Conservation (phyloP, 2,888 invertebrate species). For the Epistrophe grossulariae region DNA sequence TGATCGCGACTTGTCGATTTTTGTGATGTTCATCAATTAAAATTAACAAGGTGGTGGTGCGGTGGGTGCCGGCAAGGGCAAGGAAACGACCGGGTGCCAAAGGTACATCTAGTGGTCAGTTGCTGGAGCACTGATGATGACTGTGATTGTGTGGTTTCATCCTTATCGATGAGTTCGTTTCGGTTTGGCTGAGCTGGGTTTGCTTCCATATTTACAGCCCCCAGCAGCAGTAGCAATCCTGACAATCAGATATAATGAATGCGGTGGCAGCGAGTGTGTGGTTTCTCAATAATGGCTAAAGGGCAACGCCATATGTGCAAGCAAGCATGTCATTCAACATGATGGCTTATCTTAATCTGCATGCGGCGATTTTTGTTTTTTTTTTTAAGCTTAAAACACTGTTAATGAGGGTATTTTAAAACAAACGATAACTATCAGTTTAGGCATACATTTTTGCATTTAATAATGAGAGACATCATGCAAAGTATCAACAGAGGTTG, state of each 20-base stretch:
- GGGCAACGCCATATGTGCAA: constrained; percentile 42
- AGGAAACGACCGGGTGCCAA: constrained; percentile 49
- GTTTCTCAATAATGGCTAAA: constrained; percentile 15
- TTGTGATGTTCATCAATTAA: constrained; percentile 72
- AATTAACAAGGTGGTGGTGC: constrained; percentile 58
- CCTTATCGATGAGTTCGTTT: constrained; percentile 58
- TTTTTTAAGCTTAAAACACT: constrained; percentile 32
- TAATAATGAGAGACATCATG: constrained; percentile 72
- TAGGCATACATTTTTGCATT: constrained; percentile 62
- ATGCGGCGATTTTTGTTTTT: neutral
- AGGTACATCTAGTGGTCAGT: constrained; percentile 69
- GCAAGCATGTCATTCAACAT: constrained; percentile 74
- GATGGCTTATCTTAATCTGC: constrained; percentile 67
- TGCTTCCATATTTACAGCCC: constrained; percentile 16
- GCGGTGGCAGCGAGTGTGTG: constrained; percentile 29
- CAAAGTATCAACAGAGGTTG: constrained; percentile 18
- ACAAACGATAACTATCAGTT: constrained; percentile 60
- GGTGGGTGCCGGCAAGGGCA: neutral
- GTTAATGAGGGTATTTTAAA: constrained; percentile 68
- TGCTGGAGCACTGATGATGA: constrained; percentile 56
- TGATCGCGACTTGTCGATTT: constrained; percentile 41
- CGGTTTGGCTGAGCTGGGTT: neutral
- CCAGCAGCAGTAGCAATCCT: constrained; percentile 15
- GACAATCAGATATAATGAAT: constrained; percentile 59
- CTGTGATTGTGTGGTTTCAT: constrained; percentile 64